Evolutionary conservation across 2,888 invertebrate species (phyloP), one percentile per base, ranked within the genome.

Genomic region (Torymus texanus): DNA sequence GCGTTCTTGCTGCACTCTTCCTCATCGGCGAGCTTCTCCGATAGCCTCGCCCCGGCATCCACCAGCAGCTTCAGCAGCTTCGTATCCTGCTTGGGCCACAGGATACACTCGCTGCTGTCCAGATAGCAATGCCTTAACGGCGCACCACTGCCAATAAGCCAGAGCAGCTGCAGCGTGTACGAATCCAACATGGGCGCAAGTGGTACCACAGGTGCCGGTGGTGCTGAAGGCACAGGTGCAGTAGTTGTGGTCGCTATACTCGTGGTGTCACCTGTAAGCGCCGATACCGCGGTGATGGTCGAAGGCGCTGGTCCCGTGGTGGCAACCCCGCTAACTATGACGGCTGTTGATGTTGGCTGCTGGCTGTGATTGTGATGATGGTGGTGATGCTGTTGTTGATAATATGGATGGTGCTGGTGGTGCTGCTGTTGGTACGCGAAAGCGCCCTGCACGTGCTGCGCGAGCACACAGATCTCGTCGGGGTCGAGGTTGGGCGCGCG

Each of bases 381-480:
- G n/a, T 70, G 78, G 2, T 12, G 63, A 12, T 75, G 53, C 41
- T 66, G 65, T 11, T 73, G 78, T 51, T 81, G 78, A 21, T 78
- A 73, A 53, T 78, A 73, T 2, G 63, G 53, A 14, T 70, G 79
- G 1, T 81, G 75, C 5, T 76, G 79, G 5, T 79, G 77, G 5
- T 81, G 73, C 51, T 79, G 74, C n/a, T 61, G 77, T 55, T 75
- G 79, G 14, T 62, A 82, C 16, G 75, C 73, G 58, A 80, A 82
- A 11, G 87, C 87, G 16, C 88, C 86, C 77, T 90, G 90, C 12
- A 89, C 81, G 76, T 90, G 90, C 72, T 90, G 90, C 1, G 88
- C 94, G 82, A 94, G 94, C 84, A 94, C 93, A 84, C 95, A 94
- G 3, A 95, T 95, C 86, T 95, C 95, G 81, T 95, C 92, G 0